Base-by-base conservation (phyloP, 2,888 invertebrate genomes). In the Teleiodes luculella region DNA sequence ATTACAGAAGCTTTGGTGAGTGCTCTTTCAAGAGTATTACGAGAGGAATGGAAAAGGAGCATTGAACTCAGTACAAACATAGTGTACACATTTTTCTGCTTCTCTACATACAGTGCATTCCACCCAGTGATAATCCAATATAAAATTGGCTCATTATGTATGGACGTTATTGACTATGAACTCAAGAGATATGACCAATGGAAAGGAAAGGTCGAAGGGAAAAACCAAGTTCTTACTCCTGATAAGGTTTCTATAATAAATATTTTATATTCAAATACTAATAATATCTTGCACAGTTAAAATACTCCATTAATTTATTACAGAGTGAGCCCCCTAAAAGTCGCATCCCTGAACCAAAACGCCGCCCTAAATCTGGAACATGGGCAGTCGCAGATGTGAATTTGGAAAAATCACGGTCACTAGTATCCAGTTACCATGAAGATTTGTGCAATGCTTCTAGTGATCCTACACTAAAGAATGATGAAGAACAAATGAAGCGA, bases 21-120 rank as follows among this genome's bases (percentile, higher is more conserved):
- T 87, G 99, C 98, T 37, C 90, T 99, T 66, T 96, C 98, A 10
- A 92, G 99, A 74, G 98, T 99, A 31, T 90, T 99, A 53, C 92
- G 98, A 63, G 99, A 99, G 90, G 99, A 99, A 86, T 99, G 98
- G 96, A 96, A 96, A 83, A 94, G 96, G 76, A 98, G 97, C 80
- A 95, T 98, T 71, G 98, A 99, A 79, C 87, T 99, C 56, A 97
- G 98, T 67, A 98, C 97, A 66, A 98, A 98, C 83, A 96, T 99
- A 74, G 95, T 98, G 62, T 97, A 97, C 79, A 96, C 97, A 70
- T 99, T 99, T 88, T 97, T 98, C 80, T 98, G 98, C 78, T 98
- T 99, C 78, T 98, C 99, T 10, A 96, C 96, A 37, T 99, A 98
- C 78, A 94, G 95, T 68, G 95, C 96, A 74, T 99, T 99, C 87